A percentile compares a stretch with the other conserved stretches of the same genome.
phyloP scores from a whole-genome alignment of 2,797 vertebrate species.

The Nyctalus aviator region DNA sequence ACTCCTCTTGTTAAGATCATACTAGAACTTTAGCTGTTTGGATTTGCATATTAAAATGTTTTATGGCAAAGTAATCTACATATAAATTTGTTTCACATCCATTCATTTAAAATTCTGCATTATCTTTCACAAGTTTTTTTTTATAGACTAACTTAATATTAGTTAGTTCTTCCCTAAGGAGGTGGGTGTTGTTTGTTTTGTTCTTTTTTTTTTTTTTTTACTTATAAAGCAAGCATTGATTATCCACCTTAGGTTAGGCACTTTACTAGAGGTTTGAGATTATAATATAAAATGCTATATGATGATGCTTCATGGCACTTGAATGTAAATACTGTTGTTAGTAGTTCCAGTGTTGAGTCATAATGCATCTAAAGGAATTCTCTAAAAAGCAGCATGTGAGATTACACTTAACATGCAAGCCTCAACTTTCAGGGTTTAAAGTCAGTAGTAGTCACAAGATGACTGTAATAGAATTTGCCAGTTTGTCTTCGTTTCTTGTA shows the following conservation, averaged over 20 bases:
- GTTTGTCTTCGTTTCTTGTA: background rate
- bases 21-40: conserved; percentile 36
- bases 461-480: background rate
- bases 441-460: background rate
- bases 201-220: background rate
- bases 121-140: conserved; percentile 12
- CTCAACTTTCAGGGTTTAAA: conserved; percentile 10
- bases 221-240: background rate
- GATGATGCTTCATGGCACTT: background rate
- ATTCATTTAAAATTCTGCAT: background rate
- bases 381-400: background rate
- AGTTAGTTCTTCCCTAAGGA: conserved; percentile 4
- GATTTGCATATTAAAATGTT: conserved; percentile 49
- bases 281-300: background rate
- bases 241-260: background rate
- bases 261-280: background rate
- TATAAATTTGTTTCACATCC: conserved; percentile 4
- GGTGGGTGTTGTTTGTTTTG: background rate
- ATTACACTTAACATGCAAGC: background rate
- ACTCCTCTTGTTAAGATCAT: conserved; percentile 24
- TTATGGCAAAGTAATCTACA: conserved; percentile 17
- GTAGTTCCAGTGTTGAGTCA: background rate
- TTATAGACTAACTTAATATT: conserved; percentile 15
- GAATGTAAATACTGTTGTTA: background rate
- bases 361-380: background rate